Conservation (phyloP, 1,140 invertebrate genomes). For the Hylaeus volcanicus region DNA sequence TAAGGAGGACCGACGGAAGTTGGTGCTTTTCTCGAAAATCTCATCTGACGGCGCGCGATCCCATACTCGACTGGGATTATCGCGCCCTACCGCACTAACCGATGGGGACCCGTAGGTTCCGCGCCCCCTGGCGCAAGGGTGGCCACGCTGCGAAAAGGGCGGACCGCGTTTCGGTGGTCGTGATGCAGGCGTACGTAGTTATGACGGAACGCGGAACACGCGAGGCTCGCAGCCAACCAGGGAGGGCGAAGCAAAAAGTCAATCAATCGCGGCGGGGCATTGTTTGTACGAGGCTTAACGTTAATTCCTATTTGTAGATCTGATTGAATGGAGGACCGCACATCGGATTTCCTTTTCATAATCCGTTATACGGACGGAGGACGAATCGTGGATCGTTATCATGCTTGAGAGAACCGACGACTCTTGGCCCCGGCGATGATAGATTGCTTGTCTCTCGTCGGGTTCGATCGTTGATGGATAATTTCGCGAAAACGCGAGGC, state of each 20-base stretch:
- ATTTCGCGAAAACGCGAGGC: constrained; percentile 28
- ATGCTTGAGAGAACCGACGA: constrained; percentile 36
- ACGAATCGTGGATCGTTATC: constrained; percentile 42
- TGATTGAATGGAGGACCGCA: constrained; percentile 72
- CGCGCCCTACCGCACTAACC: constrained; percentile 73
- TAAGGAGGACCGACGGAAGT: constrained; percentile 69
- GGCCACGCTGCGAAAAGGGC: constrained; percentile 6
- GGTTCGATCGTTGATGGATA: constrained; percentile 41
- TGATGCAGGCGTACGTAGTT: constrained; percentile 2
- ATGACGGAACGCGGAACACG: constrained; percentile 22
- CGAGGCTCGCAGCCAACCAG: constrained; percentile 2
- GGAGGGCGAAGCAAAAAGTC: constrained; percentile 73
- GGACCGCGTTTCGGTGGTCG: not conserved
- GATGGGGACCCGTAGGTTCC: constrained; percentile 58
- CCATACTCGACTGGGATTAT: constrained; percentile 76
- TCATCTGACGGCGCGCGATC: constrained; percentile 71
- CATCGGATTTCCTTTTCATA: constrained; percentile 77
- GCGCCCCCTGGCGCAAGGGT: not conserved
- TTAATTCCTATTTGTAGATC: constrained; percentile 78
- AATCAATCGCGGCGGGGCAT: constrained; percentile 74
- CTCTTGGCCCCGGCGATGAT: constrained; percentile 32
- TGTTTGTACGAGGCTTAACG: constrained; percentile 77
- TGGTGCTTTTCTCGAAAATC: constrained; percentile 73
- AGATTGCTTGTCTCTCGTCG: constrained; percentile 41
- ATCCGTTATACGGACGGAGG: constrained; percentile 70